Evolutionary conservation across 2,113 vertebrate species (phyloP), one percentile per base, ranked within the genome.

Genomic region (Platysternon megacephalum): DNA sequence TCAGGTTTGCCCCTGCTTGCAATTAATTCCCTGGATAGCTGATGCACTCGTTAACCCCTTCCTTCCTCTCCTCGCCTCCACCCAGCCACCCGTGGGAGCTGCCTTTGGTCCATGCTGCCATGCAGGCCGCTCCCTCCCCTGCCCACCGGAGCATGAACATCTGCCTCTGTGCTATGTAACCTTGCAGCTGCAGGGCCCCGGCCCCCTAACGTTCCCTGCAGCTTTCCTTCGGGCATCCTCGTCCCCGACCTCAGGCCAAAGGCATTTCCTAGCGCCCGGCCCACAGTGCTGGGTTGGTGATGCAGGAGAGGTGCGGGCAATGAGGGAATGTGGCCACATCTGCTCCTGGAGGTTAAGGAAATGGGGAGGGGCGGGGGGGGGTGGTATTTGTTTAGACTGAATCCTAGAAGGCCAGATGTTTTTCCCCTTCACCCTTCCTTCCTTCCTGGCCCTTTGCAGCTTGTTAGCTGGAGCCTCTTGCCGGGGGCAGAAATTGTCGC

Each of bases 391-490:
- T 55, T 86, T 86, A 86, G 68, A 21, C 51, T 55, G 29, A 11
- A 44, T 19, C 53, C 35, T 39, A 35, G 39, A 53, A 21, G 9
- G 52, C 14, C 35, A 35, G 79, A 39, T 7, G 52, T 85, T 61
- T 11, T 0, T 26, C 82, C 32, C 2, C n/a, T 61, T 21, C 78
- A 55, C 87, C 13, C 81, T 86, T 11, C 32, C 49, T 97, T 97
- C 95, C 96, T 97, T 96, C 94, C 95, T 90, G 93, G 21, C 87
- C 32, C 79, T 95, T 86, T 88, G 84, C 79, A 88, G 94, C 53
- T 11, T 85, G 90, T 35, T 83, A 89, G 94, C 91, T 61, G 80
- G 74, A 12, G 2, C 68, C 44, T 58, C 88, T 72, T 12, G 86
- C 61, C 9, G 2, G 84, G 61, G 35, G n/a, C 11, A 29, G 74